Evolutionary conservation across 2,888 invertebrate genomes (phyloP), one percentile per base, ranked within the genome.

Genomic region (Scaptomyza polygonia): DNA sequence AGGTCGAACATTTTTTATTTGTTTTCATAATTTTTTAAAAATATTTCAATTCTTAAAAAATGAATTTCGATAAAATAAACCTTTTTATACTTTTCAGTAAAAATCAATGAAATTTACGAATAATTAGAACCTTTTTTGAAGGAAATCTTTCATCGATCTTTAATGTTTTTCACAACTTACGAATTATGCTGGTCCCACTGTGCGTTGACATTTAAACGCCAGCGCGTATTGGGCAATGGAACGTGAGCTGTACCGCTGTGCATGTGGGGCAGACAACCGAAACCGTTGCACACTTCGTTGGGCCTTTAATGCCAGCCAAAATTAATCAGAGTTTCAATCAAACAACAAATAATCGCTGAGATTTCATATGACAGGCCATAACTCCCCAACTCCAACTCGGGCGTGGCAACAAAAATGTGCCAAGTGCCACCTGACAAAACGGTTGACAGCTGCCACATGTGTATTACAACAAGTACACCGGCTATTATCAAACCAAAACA

Each of bases 261-360:
- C 55, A 54, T 36, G 34, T 45, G 44, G 39, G 44, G 45, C 32
- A 12, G 30, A 39, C 5, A 55, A 21, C 34, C 39, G 58, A 43
- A 43, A 62, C 39, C 25, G 36, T 12, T 39, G 30, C 32, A 57
- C 39, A 32, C 51, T 49, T 21, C 32, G 7, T 16, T 16, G 16
- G 30, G 21, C 34, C 30, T 53, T 32, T 30, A 42, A 30, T 55
- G 67, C n/a, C 67, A 52, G 66, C 62, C 61, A 62, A 71, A 86
- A 83, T 88, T 83, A 85, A 88, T 88, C 84, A 85, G 72, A 72
- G 72, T 74, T 88, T 86, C 84, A 86, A 88, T 85, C 85, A 84
- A 86, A 86, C 73, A 72, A 68, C 72, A 81, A 86, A 84, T 81
- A 86, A 88, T 77, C 53, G 69, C 77, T 49, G 71, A 81, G 87